These are phyloP conservation scores for Muscicapa striata DNA, from an alignment of 2,797 vertebrate genomes.

Conservation along the genomic window DNA sequence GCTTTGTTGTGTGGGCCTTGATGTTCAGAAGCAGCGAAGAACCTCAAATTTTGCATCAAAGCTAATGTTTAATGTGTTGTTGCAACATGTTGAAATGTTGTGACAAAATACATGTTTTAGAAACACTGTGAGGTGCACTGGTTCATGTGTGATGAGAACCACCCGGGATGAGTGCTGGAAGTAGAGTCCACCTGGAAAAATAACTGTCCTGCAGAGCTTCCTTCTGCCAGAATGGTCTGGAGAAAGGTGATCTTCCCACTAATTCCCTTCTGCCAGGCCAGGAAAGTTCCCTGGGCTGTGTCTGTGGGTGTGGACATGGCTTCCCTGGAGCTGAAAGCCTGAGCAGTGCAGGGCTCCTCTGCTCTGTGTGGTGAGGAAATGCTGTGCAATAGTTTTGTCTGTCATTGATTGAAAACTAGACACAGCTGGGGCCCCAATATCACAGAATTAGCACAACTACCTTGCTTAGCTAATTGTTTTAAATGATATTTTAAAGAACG, in stretches of 20 bases:
- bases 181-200: neutral
- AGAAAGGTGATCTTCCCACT: neutral
- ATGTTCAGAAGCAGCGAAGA: neutral
- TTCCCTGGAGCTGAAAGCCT: neutral
- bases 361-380: neutral
- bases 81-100: neutral
- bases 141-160: neutral
- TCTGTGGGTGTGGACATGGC: neutral
- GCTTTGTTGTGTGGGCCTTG: neutral
- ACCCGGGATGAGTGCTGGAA: rapidly evolving
- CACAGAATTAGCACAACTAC: neutral
- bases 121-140: neutral
- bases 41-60: neutral
- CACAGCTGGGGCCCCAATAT: neutral
- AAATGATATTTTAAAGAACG: neutral
- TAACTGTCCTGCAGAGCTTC: neutral
- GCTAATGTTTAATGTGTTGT: neutral
- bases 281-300: neutral
- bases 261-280: neutral
- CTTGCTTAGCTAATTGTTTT: constrained; percentile 21
- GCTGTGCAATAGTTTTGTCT: neutral
- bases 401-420: neutral
- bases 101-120: neutral
- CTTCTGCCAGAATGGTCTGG: neutral
- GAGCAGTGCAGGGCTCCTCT: neutral